Percentiles rank a stretch among this genome's conserved stretches.
These are phyloP conservation scores for Elephas maximus DNA, from an alignment of 2,113 vertebrate genomes.

Conservation along the genomic window DNA sequence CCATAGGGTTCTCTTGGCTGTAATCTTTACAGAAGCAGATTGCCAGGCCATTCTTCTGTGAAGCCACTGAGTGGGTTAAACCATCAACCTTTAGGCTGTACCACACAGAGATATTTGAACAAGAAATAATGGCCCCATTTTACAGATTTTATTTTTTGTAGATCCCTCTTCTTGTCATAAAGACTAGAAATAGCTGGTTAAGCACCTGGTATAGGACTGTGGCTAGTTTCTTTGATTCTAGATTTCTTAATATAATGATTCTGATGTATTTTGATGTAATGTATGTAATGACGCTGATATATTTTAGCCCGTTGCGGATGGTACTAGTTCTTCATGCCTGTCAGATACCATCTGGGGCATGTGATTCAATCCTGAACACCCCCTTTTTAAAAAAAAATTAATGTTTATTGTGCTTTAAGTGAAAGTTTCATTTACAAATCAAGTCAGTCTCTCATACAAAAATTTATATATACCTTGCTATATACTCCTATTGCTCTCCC, in stretches of 20 bases:
- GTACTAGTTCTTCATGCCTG: not conserved
- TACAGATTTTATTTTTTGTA: not conserved
- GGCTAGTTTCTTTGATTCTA: not conserved
- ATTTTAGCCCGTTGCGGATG: not conserved
- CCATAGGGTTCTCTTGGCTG: not conserved
- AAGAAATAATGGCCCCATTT: not conserved
- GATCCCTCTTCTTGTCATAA: not conserved
- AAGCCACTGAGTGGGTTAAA: too few species aligned
- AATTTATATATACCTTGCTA: too few species aligned
- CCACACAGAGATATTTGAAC: not conserved
- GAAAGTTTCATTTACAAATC: too few species aligned
- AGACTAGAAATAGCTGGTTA: not conserved
- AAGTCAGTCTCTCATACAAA: too few species aligned
- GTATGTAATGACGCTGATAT: not conserved
- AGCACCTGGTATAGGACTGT: not conserved
- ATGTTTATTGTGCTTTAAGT: too few species aligned
- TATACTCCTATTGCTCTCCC: too few species aligned
- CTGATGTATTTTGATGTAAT: not conserved
- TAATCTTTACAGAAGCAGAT: too few species aligned
- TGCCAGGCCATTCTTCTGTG: too few species aligned
- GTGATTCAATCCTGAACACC: not conserved
- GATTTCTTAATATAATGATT: not conserved
- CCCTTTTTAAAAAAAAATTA: too few species aligned
- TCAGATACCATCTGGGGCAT: not conserved
- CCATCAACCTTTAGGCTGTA: too few species aligned